Evolutionary conservation across 1,140 invertebrate genomes (phyloP).

Genomic region (Drosophila persimilis): DNA sequence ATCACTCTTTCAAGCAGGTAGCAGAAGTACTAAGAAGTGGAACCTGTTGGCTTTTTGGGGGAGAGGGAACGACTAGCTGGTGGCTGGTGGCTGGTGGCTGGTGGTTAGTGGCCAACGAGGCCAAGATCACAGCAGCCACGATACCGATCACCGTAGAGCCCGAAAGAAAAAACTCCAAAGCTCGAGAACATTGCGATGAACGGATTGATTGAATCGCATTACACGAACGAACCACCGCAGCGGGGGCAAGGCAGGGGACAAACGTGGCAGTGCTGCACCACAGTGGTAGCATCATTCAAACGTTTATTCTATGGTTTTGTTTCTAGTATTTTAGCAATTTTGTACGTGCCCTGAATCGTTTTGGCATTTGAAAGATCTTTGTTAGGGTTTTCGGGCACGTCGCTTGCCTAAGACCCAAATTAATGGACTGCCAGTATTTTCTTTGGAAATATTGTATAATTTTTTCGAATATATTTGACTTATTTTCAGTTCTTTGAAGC

Average conservation of each 20-base stretch:
- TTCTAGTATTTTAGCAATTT: too few relatives aligned
- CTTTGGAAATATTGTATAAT: slow-evolving; percentile 14
- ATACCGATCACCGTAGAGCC: slow-evolving; percentile 27
- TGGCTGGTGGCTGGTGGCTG: too few relatives aligned
- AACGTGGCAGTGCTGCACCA: too few relatives aligned
- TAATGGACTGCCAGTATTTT: slow-evolving; percentile 13
- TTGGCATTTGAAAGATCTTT: too few relatives aligned
- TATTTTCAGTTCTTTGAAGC: not conserved
- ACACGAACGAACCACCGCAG: slow-evolving; percentile 17
- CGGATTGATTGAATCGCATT: slow-evolving; percentile 49
- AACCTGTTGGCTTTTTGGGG: too few relatives aligned
- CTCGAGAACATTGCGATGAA: slow-evolving; percentile 29
- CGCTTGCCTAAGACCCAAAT: slow-evolving; percentile 11
- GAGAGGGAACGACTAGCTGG: too few relatives aligned
- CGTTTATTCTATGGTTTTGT: too few relatives aligned
- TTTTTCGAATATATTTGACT: slow-evolving; percentile 15
- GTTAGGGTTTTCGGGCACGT: too few relatives aligned
- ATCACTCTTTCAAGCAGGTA: too few relatives aligned
- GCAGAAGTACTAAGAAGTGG: too few relatives aligned
- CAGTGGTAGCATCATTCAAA: slow-evolving; percentile 7
- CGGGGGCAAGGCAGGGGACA: slow-evolving; percentile 1
- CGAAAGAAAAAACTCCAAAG: not conserved
- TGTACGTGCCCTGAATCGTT: too few relatives aligned
- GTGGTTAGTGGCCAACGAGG: slow-evolving; percentile 17
- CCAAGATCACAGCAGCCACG: slow-evolving; percentile 53